phyloP scores from a whole-genome alignment of 2,113 vertebrate genomes.

The Xyliphius kryptos region DNA sequence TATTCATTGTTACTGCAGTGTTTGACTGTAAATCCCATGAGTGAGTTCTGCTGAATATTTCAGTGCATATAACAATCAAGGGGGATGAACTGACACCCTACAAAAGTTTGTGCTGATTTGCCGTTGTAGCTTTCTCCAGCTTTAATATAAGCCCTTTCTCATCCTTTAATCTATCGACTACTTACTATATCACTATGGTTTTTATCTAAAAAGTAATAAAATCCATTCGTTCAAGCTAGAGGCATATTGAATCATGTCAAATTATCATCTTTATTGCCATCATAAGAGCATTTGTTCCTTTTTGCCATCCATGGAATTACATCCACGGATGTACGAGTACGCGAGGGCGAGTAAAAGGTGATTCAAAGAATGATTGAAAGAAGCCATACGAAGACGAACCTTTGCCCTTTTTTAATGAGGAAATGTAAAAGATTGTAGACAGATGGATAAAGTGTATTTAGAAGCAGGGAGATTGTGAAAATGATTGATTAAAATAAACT shows the following conservation, averaged over 20 bases:
- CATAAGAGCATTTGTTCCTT: background rate
- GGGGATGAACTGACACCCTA: background rate
- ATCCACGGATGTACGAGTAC: too few relatives aligned
- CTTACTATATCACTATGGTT: background rate
- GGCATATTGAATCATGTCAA: background rate
- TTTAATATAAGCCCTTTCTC: background rate
- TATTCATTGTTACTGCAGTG: background rate
- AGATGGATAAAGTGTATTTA: too few relatives aligned
- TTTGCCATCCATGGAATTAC: background rate
- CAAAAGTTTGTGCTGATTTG: background rate
- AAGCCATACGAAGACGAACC: too few relatives aligned
- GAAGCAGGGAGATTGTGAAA: too few relatives aligned
- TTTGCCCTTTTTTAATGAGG: too few relatives aligned
- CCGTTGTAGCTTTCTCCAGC: background rate
- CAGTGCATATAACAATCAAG: background rate
- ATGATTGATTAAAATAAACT: too few relatives aligned
- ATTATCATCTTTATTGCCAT: background rate
- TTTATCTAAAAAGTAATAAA: background rate
- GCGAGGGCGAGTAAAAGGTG: too few relatives aligned
- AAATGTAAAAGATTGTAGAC: too few relatives aligned
- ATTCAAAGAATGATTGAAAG: too few relatives aligned
- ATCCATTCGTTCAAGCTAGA: background rate
- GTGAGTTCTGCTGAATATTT: constrained; percentile 14
- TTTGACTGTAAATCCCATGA: constrained; percentile 12
- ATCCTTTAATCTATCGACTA: background rate